Percentiles rank a stretch among this genome's conserved stretches.
phyloP scores from a whole-genome alignment of 2,113 vertebrate genomes.

The Cavia aperea region DNA sequence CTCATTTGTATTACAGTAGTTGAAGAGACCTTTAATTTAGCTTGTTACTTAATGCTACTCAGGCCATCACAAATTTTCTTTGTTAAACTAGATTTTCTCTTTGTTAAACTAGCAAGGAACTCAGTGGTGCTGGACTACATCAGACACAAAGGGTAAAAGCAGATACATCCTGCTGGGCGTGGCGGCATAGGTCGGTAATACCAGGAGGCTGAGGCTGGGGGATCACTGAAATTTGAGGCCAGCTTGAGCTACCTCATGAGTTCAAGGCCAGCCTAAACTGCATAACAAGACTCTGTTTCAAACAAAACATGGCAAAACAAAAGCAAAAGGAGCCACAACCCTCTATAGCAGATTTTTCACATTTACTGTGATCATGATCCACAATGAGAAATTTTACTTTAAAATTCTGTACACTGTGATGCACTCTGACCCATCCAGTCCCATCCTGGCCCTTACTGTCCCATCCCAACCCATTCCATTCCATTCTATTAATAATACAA shows the following conservation, averaged over 20 bases:
- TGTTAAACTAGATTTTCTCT: background rate
- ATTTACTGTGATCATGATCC: background rate
- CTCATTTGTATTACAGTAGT: background rate
- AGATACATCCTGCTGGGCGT: background rate
- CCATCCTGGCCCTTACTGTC: fast-evolving
- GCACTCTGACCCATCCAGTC: background rate
- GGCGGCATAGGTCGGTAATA: background rate
- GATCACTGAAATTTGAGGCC: background rate
- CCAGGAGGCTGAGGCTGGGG: background rate
- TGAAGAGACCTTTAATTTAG: background rate
- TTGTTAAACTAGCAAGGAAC: background rate
- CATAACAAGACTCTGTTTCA: background rate
- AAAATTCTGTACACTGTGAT: background rate
- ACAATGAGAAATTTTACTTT: background rate
- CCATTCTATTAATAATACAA: background rate
- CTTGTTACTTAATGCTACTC: background rate
- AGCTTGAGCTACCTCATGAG: background rate
- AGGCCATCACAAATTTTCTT: background rate
- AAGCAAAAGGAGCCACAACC: background rate
- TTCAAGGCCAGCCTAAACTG: background rate
- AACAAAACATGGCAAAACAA: background rate
- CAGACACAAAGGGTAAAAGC: background rate
- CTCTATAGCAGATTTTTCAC: background rate
- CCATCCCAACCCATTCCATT: background rate
- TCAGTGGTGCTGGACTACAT: background rate